phyloP scores from a whole-genome alignment of 1,140 invertebrate species.

The Papilio xuthus region DNA sequence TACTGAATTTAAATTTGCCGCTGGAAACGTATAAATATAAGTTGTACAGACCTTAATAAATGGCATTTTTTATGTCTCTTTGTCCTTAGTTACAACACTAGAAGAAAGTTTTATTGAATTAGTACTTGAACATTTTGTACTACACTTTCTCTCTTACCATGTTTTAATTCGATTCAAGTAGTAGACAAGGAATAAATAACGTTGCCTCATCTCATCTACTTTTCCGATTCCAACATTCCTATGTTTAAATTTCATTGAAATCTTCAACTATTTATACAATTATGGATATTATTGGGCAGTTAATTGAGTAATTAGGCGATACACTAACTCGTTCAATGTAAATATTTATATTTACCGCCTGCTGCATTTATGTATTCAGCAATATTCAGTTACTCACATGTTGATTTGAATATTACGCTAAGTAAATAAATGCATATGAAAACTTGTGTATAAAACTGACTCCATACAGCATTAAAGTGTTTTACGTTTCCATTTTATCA shows the following conservation, averaged over 20 bases:
- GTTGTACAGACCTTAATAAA: not conserved
- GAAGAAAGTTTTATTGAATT: not conserved
- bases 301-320: too few relatives aligned
- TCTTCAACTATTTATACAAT: too few relatives aligned
- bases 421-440: not conserved
- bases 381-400: not conserved
- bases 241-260: too few relatives aligned
- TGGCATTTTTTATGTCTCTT: not conserved
- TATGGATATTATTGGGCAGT: too few relatives aligned
- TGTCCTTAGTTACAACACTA: not conserved
- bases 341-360: too few relatives aligned
- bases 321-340: too few relatives aligned
- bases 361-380: too few relatives aligned
- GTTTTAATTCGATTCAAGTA: too few relatives aligned
- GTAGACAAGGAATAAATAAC: too few relatives aligned
- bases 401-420: not conserved
- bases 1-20: conserved; percentile 51
- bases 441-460: not conserved
- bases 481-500: conserved; percentile 27
- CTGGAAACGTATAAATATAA: conserved; percentile 38
- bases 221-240: too few relatives aligned
- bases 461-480: not conserved
- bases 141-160: too few relatives aligned
- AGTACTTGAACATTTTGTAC: not conserved
- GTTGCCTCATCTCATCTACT: too few relatives aligned